phyloP scores from a whole-genome alignment of 2,113 vertebrate genomes.

The Phrynosoma platyrhinos region DNA sequence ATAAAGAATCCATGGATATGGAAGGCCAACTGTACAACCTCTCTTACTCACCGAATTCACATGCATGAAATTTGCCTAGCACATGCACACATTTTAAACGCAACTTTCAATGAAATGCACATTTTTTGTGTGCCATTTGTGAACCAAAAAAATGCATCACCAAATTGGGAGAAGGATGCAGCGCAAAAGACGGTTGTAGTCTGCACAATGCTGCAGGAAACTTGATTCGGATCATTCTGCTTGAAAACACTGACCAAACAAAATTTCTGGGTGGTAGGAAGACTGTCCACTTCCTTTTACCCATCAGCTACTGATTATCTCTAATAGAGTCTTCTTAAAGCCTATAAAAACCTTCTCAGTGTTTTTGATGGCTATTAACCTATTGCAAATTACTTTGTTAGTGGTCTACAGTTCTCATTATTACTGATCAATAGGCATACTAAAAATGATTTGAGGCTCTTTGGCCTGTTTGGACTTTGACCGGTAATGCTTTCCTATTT shows the following conservation, averaged over 20 bases:
- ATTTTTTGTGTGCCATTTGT: too few species aligned
- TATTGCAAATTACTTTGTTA: conserved; percentile 8
- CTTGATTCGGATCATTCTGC: neutral
- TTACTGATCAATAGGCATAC: conserved; percentile 15
- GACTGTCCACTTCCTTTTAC: neutral
- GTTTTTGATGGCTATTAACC: conserved; percentile 2
- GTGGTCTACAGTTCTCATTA: neutral
- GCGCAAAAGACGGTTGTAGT: too few species aligned
- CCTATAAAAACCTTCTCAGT: neutral
- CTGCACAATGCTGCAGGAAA: too few species aligned
- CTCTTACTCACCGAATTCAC: too few species aligned
- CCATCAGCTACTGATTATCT: neutral
- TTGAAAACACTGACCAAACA: neutral
- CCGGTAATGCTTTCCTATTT: neutral
- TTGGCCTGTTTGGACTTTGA: neutral
- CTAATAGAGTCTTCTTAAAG: neutral
- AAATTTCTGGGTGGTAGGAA: neutral
- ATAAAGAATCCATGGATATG: too few species aligned
- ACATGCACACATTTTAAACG: too few species aligned
- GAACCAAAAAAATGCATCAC: too few species aligned
- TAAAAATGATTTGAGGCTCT: conserved; percentile 17
- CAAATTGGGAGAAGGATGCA: too few species aligned
- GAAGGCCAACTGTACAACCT: too few species aligned
- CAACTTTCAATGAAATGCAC: too few species aligned
- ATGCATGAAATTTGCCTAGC: too few species aligned